phyloP scores from a whole-genome alignment of 1,140 invertebrate genomes.

The Caenorhabditis brenneri region DNA sequence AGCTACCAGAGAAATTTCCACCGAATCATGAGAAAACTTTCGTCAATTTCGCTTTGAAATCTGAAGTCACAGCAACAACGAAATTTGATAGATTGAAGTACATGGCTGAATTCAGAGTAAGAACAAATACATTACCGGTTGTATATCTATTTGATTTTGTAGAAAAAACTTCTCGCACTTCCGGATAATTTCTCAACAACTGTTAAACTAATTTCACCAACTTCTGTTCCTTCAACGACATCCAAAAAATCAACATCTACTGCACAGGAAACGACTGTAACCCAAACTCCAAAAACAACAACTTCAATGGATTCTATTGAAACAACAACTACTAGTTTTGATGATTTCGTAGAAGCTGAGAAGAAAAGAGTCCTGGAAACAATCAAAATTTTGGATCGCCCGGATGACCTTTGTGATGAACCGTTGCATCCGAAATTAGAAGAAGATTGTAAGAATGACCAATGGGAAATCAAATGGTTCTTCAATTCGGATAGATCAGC shows the following conservation, averaged over 20 bases:
- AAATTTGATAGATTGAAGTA: slow-evolving; percentile 44
- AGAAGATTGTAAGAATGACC: slow-evolving; percentile 47
- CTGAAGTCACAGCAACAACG: slow-evolving; percentile 9
- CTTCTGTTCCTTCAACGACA: neutral
- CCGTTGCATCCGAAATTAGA: slow-evolving; percentile 44
- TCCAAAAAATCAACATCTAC: neutral
- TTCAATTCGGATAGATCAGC: slow-evolving; percentile 35
- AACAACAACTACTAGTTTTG: neutral
- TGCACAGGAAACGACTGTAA: neutral
- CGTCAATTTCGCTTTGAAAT: slow-evolving; percentile 35
- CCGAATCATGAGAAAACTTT: neutral
- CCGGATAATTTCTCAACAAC: neutral
- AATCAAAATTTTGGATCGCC: neutral
- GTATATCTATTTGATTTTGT: neutral
- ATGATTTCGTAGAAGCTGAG: neutral
- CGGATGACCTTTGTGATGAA: slow-evolving; percentile 49
- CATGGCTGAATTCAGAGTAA: slow-evolving; percentile 35
- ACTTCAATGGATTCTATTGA: neutral
- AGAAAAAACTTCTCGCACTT: neutral
- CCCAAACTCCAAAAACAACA: neutral
- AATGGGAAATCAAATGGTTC: slow-evolving; percentile 41
- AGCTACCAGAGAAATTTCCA: slow-evolving; percentile 8
- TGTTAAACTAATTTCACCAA: neutral
- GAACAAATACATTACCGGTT: neutral
- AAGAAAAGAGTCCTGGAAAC: slow-evolving; percentile 12